Evolutionary conservation across 2,113 vertebrate species (phyloP).

Genomic region (Axis porcinus): DNA sequence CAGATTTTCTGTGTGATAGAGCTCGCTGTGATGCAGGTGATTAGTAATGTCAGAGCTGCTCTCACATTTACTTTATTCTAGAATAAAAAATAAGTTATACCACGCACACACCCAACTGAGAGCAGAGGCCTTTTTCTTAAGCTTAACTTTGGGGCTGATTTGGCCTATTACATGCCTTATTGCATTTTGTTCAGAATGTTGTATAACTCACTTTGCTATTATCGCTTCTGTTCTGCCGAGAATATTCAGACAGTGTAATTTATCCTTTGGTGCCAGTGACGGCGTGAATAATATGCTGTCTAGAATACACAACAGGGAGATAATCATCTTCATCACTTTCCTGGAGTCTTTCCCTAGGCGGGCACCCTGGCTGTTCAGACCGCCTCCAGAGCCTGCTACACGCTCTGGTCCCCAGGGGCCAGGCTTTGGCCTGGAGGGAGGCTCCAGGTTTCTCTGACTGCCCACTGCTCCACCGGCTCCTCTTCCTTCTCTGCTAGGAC

Average conservation of each 20-base stretch:
- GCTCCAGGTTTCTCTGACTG: not conserved
- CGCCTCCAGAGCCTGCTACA: not conserved
- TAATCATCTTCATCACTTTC: conserved; percentile 45
- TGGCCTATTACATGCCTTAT: conserved; percentile 37
- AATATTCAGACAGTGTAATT: conserved; percentile 64
- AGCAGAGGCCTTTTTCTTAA: not conserved
- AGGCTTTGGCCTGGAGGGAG: not conserved
- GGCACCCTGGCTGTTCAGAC: not conserved
- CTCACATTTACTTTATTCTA: not conserved
- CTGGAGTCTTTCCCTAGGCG: not conserved
- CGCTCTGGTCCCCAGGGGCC: accelerated
- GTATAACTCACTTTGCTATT: conserved; percentile 59
- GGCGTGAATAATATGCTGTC: conserved; percentile 59
- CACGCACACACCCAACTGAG: not conserved
- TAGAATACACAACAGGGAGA: not conserved
- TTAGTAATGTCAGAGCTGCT: not conserved
- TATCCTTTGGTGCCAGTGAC: conserved; percentile 38
- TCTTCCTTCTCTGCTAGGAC: not conserved
- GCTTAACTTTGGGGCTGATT: conserved; percentile 50
- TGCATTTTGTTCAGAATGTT: conserved; percentile 51
- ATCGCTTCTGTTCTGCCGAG: conserved; percentile 44
- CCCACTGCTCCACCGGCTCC: too few relatives aligned
- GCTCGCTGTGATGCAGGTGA: not conserved
- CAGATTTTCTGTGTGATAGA: not conserved
- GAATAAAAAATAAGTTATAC: not conserved